phyloP scores from a whole-genome alignment of 2,797 vertebrate genomes.

The Aphelocoma californica region DNA sequence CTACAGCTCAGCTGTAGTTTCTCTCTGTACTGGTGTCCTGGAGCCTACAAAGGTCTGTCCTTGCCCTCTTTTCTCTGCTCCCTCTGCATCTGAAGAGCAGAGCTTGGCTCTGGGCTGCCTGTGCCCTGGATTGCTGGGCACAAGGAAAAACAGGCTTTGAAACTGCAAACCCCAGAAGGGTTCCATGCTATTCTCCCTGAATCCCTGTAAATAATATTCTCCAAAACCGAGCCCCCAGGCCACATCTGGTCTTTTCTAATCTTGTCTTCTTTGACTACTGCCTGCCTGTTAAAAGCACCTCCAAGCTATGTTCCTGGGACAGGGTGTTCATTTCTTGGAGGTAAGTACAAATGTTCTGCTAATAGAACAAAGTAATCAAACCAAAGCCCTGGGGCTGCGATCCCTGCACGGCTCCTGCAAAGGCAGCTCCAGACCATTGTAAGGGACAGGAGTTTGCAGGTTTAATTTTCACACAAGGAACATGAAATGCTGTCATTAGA shows the following conservation, averaged over 20 bases:
- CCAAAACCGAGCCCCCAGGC: neutral
- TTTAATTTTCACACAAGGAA: neutral
- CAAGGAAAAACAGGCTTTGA: neutral
- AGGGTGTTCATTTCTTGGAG: neutral
- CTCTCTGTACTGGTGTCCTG: neutral
- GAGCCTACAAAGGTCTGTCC: neutral
- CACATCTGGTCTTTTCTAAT: neutral
- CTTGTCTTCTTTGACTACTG: neutral
- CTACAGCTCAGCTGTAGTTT: neutral
- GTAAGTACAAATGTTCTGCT: neutral
- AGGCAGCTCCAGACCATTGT: neutral
- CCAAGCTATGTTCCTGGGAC: neutral
- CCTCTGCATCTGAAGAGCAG: neutral
- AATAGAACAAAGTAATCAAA: constrained; percentile 9
- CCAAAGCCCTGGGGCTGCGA: neutral
- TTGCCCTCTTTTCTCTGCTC: neutral
- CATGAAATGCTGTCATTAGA: neutral
- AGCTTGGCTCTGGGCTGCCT: neutral
- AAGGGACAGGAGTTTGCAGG: neutral
- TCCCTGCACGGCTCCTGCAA: neutral
- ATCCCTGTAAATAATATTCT: neutral
- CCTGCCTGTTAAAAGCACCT: neutral
- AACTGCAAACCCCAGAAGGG: neutral
- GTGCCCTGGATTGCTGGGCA: neutral
- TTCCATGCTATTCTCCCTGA: neutral